Base-by-base conservation (phyloP, 1,140 invertebrate genomes). In the Bombus picipes region DNA sequence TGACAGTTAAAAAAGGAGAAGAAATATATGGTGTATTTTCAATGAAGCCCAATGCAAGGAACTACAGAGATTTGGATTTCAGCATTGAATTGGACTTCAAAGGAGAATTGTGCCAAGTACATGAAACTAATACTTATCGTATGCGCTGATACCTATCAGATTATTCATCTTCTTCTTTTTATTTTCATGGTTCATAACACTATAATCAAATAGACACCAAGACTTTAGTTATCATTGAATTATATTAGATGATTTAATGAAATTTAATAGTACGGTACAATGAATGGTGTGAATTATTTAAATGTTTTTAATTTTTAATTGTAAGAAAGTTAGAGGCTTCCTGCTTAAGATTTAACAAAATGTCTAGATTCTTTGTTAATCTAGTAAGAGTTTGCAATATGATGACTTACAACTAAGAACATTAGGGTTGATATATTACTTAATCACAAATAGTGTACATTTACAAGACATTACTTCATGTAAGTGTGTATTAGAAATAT, bases 21-120 rank as follows among this genome's bases (percentile, higher is more conserved):
- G 98, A 99, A 94, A 97, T 99, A 70, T 97, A 96, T 71, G 99
- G 99, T 37, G 97, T 96, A 8, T 99, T 99, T 94, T 96, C 97
- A 62, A 98, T 99, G 97, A 98, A 97, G 89, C 99, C 99, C 13
- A 99, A 99, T 95, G 97, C 97, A 73, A 97, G 98, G 59, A 99
- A 99, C 95, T 99, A 98, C 92, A 97, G 99, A 75, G 99, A 99
- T 95, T 96, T 99, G 74, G 99, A 99, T 95, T 99, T 99, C 95
- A 97, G 97, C 74, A 97, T 99, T 78, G 97, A 98, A 91, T 96
- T 99, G 41, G 97, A 99, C 91, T 99, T 99, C 95, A 98, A 99
- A 91, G 99, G 99, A 65, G 99, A 99, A 94, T 96, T 99, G 78
- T 98, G 98, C 85, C 97, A 98, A 93, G 97, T 99, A 81, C 96